Conservation (phyloP, 1,140 invertebrate genomes). For the Cydia fagiglandana region DNA sequence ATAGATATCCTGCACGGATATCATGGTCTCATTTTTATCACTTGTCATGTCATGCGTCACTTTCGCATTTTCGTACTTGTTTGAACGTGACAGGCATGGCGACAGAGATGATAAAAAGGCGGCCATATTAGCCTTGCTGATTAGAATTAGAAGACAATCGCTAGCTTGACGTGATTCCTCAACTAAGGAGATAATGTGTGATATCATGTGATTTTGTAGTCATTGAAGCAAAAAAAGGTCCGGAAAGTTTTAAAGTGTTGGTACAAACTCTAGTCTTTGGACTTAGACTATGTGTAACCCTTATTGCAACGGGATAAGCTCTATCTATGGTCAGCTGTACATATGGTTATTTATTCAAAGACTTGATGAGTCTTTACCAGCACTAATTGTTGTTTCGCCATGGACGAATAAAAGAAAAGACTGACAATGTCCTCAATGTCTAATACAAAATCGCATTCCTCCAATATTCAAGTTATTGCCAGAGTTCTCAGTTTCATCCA, state of each 20-base stretch:
- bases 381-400: not conserved
- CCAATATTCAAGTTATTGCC: too few relatives aligned
- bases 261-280: not conserved
- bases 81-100: too few relatives aligned
- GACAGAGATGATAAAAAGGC: too few relatives aligned
- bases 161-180: constrained; percentile 31
- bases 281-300: not conserved
- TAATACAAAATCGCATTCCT: too few relatives aligned
- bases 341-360: not conserved
- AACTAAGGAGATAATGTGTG: constrained; percentile 18
- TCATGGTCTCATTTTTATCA: too few relatives aligned
- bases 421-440: too few relatives aligned
- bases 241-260: not conserved
- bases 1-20: not conserved
- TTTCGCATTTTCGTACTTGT: too few relatives aligned
- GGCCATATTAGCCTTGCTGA: too few relatives aligned
- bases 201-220: constrained; percentile 27
- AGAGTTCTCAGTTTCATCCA: too few relatives aligned
- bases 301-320: not conserved
- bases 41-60: too few relatives aligned
- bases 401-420: too few relatives aligned
- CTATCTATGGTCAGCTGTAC: too few relatives aligned
- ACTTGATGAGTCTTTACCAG: not conserved
- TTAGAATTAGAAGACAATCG: constrained; percentile 4
- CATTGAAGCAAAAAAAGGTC: not conserved